Percentiles rank a stretch among this genome's conserved stretches.
Evolutionary conservation across 2,888 invertebrate species (phyloP).

Genomic region (Cactoblastis cactorum): DNA sequence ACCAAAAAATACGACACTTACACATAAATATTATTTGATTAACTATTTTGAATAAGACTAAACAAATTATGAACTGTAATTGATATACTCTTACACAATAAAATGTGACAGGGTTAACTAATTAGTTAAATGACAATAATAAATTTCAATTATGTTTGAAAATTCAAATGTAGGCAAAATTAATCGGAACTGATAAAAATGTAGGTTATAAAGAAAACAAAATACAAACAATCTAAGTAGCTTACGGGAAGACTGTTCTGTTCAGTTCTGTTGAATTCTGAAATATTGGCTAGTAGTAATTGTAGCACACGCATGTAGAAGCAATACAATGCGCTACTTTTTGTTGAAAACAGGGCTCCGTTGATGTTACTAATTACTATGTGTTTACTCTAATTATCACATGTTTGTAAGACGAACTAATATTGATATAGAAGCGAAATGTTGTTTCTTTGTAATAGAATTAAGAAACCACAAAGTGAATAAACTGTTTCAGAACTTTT

Average conservation of each 20-base stretch:
- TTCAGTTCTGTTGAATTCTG: not conserved
- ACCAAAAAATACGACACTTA: too few relatives aligned
- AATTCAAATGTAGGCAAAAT: too few relatives aligned
- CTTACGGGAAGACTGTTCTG: slow-evolving; percentile 1
- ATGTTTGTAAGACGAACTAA: slow-evolving; percentile 12
- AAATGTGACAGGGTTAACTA: too few relatives aligned
- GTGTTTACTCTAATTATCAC: slow-evolving; percentile 36
- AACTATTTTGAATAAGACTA: too few relatives aligned
- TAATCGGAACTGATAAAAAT: too few relatives aligned
- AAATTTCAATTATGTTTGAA: too few relatives aligned
- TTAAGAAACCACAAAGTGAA: not conserved
- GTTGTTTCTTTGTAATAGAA: not conserved
- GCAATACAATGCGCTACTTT: slow-evolving; percentile 21
- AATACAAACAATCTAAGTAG: not conserved
- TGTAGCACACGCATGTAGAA: slow-evolving; percentile 9
- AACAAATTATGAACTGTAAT: too few relatives aligned
- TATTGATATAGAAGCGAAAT: not conserved
- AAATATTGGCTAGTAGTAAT: slow-evolving; percentile 12
- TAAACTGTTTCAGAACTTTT: not conserved
- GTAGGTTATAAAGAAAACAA: not conserved
- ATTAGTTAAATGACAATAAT: too few relatives aligned
- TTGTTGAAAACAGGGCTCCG: slow-evolving; percentile 29
- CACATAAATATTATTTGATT: too few relatives aligned
- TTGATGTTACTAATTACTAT: slow-evolving; percentile 41
- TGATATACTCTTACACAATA: too few relatives aligned